Base-by-base conservation (phyloP, 2,113 vertebrate species). In the Phylloscopus trochilus region DNA sequence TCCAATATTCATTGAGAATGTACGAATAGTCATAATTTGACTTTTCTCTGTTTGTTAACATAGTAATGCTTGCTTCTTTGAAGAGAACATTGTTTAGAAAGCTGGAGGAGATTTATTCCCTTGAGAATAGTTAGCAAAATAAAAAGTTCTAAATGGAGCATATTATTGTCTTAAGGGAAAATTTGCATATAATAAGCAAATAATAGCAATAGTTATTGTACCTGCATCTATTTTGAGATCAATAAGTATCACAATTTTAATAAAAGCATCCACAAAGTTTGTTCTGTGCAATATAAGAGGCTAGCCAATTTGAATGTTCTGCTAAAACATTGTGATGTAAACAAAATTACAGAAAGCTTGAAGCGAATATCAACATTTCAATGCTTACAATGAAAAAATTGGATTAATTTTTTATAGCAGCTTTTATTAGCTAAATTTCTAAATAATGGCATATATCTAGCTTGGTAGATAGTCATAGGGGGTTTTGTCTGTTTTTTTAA, bases 1-100 rank as follows among this genome's bases (percentile, higher is more conserved):
- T 94, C 67, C 82, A 87, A 93, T 95, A 92, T 91, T 87, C 53
- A 44, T 58, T 81, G 70, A 73, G 41, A 93, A 53, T 81, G 52
- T 52, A 60, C 3, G 0, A 72, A 77, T 94, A 64, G 26, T 92
- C 68, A 69, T 41, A 89, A 68, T 81, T 94, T 91, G 63, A 47
- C 15, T 58, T 85, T 39, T 72, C 69, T 83, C 7, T 44, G 5
- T 66, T 76, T 91, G 55, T 83, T 94, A 92, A 87, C n/a, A 47
- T 80, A 92, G 46, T 77, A 84, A 87, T 66, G 15, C 33, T 7
- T 77, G 5, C 37, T 96, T 84, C 68, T 93, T 88, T 89, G 86
- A 55, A 73, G 41, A 47, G 67, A 92, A 37, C 18, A 10, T 90
- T 63, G 28, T 85, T 97, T 93, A 72, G 11, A 41, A 60, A 84